A percentile compares a stretch with the other conserved stretches of the same genome.
Conservation (phyloP, 2,797 vertebrate species). For the Podarcis lilfordi region DNA sequence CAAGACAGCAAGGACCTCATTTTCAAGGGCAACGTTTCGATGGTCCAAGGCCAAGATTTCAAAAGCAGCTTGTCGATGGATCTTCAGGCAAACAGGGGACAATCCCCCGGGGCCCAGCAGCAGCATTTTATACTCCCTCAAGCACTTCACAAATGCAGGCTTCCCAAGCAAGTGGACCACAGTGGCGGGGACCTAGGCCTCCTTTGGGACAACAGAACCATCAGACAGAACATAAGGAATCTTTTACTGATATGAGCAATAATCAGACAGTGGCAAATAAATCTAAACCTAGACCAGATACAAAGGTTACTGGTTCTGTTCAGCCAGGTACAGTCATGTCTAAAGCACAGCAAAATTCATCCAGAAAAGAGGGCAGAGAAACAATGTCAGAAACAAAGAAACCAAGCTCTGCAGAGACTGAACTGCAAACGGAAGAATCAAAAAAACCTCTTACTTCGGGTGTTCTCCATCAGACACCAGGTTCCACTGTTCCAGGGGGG, state of each 20-base stretch:
- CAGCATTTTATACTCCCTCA: slow-evolving; percentile 79
- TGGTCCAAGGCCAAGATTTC: slow-evolving; percentile 77
- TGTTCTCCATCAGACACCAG: slow-evolving; percentile 55
- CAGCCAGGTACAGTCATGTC: slow-evolving; percentile 72
- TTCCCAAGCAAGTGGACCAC: slow-evolving; percentile 75
- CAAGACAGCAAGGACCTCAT: slow-evolving; percentile 78
- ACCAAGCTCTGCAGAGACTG: slow-evolving; percentile 78
- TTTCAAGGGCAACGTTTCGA: slow-evolving; percentile 78
- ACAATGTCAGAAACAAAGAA: slow-evolving; percentile 73
- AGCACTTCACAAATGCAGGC: slow-evolving; percentile 68
- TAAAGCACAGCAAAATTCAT: slow-evolving; percentile 71
- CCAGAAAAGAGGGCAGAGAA: slow-evolving; percentile 75
- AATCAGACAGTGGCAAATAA: slow-evolving; percentile 72
- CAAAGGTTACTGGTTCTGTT: slow-evolving; percentile 63
- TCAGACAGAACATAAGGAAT: slow-evolving; percentile 78
- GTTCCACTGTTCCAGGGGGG: slow-evolving; percentile 62
- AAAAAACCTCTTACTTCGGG: slow-evolving; percentile 66
- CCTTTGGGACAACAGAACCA: slow-evolving; percentile 73
- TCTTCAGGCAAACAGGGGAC: slow-evolving; percentile 75
- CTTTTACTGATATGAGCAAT: slow-evolving; percentile 71
- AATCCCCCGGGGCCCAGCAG: slow-evolving; percentile 80
- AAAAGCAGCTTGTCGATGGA: slow-evolving; percentile 75
- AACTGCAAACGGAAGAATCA: slow-evolving; percentile 73
- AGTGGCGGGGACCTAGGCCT: slow-evolving; percentile 76
- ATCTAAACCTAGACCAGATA: slow-evolving; percentile 66